A percentile compares a stretch with the other conserved stretches of the same genome.
Conservation (phyloP, 2,113 vertebrate species). For the Chaenocephalus aceratus region DNA sequence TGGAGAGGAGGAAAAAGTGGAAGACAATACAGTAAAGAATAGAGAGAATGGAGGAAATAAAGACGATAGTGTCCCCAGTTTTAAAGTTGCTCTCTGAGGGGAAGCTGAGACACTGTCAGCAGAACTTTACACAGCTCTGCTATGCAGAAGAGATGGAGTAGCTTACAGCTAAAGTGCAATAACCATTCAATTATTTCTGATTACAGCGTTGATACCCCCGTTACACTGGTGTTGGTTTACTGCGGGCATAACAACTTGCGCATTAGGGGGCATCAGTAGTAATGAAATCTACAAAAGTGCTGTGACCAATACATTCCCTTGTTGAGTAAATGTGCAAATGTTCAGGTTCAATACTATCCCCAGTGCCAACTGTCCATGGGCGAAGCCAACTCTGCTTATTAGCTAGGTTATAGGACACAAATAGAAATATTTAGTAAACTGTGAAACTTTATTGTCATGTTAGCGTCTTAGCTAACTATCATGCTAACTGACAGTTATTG, state of each 20-base stretch:
- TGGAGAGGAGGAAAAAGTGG: neutral
- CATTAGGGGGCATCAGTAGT: too few species aligned
- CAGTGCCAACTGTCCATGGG: neutral
- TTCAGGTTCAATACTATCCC: too few species aligned
- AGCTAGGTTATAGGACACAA: neutral
- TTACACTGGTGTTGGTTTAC: neutral
- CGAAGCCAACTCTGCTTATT: neutral
- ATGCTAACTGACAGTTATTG: too few species aligned
- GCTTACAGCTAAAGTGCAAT: conserved; percentile 2
- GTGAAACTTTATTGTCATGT: neutral
- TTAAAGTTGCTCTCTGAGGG: conserved; percentile 75
- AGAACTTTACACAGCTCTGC: conserved; percentile 59
- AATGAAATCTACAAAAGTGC: too few species aligned
- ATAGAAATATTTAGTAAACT: neutral
- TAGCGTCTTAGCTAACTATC: neutral
- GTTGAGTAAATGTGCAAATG: neutral
- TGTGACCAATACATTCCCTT: neutral
- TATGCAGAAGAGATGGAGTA: conserved; percentile 24
- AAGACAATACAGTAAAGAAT: conserved; percentile 25
- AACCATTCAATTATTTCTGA: conserved; percentile 14
- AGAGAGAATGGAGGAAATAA: neutral
- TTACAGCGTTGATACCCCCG: conserved; percentile 13
- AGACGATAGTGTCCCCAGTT: conserved; percentile 28
- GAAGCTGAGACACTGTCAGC: conserved; percentile 75
- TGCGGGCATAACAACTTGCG: too few species aligned